phyloP scores from a whole-genome alignment of 2,888 invertebrate genomes.

The Drosophila tanythrix region DNA sequence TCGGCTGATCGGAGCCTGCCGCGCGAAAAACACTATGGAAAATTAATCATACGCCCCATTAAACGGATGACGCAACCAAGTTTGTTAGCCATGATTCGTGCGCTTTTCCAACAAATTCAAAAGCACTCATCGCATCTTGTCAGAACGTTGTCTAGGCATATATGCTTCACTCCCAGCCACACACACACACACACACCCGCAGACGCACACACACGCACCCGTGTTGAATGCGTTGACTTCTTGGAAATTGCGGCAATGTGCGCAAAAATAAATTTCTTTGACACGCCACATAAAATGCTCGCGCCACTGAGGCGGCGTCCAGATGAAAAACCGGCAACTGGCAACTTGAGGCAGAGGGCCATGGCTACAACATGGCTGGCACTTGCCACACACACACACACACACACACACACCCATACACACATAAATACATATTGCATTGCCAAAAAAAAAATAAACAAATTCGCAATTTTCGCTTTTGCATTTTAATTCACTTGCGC shows the following conservation, averaged over 20 bases:
- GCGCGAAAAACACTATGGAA: slow-evolving; percentile 35
- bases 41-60: slow-evolving; percentile 80
- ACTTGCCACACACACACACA: slow-evolving; percentile 23
- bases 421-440: slow-evolving; percentile 14
- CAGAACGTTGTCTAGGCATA: slow-evolving; percentile 43
- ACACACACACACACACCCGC: not conserved
- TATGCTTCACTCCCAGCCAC: not conserved
- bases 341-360: slow-evolving; percentile 24
- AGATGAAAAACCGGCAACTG: slow-evolving; percentile 39
- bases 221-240: slow-evolving; percentile 50
- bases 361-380: slow-evolving; percentile 28
- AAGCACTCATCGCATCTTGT: slow-evolving; percentile 64
- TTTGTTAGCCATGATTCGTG: slow-evolving; percentile 53
- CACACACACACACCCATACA: not conserved
- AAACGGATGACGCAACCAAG: slow-evolving; percentile 69
- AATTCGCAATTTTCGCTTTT: slow-evolving; percentile 29
- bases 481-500: slow-evolving; percentile 49
- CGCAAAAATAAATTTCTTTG: slow-evolving; percentile 66
- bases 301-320: slow-evolving; percentile 24
- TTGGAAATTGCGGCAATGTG: slow-evolving; percentile 61
- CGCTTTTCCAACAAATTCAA: slow-evolving; percentile 55
- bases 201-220: not conserved
- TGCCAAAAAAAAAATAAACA: slow-evolving; percentile 41
- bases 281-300: slow-evolving; percentile 65
- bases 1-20: not conserved